Base-by-base conservation (phyloP, 2,113 vertebrate species). In the Syngnathoides biaculeatus region DNA sequence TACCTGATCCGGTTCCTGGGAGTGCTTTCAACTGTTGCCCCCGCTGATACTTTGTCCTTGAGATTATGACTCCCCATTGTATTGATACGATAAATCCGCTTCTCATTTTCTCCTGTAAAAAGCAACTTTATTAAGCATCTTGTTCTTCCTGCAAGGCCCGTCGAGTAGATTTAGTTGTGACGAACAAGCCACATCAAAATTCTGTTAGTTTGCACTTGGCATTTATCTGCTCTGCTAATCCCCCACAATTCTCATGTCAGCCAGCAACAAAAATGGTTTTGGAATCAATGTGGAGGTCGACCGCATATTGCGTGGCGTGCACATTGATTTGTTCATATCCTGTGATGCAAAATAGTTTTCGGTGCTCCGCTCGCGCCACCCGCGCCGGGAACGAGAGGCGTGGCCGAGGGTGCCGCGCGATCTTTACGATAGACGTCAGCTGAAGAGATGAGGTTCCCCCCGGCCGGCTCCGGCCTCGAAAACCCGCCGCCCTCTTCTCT, bases 391-490 rank as follows among this genome's bases (percentile, higher is more conserved):
- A 38, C 48, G 63, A 66, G 60, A 56, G 39, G 55, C 67, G 72
- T 60, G 71, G 75, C 73, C 38, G 72, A 57, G 67, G 57, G 39
- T 68, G 74, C 61, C 73, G 59, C 26, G 65, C 53, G 71, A 79
- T 73, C 75, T 68, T 74, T 47, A 42, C 85, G 79, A 86, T 75
- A 27, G 78, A 89, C 72, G 74, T 80, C 30, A 65, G 57, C 27
- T 26, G 72, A 77, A 77, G 77, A 80, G 80, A 81, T 78, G 79
- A 87, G 80, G 74, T 81, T 87, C 74, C 78, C 73, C 50, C 61
- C n/a, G n/a, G n/a, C 53, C 68, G 64, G 71, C 27, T n/a, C 67
- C 56, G 73, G 78, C 79, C 79, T 75, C 26, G 1, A 65, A 63
- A 73, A 67, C n/a, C n/a, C n/a, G n/a, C 61, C 3, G 17, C 52